Percentiles rank a stretch among this genome's conserved stretches.
phyloP scores from a whole-genome alignment of 2,888 invertebrate genomes.

The Epinotia ramella region DNA sequence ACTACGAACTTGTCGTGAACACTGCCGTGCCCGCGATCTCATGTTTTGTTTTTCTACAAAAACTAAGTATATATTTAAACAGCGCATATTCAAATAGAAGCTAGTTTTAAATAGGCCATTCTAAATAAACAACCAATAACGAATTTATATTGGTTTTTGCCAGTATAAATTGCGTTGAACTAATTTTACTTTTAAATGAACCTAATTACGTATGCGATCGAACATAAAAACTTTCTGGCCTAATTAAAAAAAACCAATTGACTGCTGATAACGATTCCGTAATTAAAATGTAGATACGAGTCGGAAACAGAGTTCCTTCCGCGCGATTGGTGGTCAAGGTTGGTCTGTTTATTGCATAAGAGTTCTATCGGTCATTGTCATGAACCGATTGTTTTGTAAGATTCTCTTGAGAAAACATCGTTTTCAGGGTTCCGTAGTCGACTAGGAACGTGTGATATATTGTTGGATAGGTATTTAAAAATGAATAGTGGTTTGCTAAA shows the following conservation, averaged over 20 bases:
- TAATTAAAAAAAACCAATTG: constrained; percentile 17
- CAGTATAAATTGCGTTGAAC: background rate
- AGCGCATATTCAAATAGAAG: background rate
- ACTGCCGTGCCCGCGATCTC: constrained; percentile 1
- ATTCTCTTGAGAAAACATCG: constrained; percentile 2
- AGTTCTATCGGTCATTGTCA: constrained; percentile 20
- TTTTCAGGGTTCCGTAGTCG: too few relatives aligned
- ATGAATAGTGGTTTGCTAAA: too few relatives aligned
- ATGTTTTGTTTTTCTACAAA: background rate
- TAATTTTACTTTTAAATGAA: constrained; percentile 22
- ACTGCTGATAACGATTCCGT: constrained; percentile 28
- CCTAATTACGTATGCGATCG: constrained; percentile 20
- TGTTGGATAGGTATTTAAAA: too few relatives aligned
- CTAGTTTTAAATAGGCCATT: background rate
- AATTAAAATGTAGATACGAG: constrained; percentile 25
- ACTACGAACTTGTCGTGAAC: background rate
- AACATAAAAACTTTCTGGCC: constrained; percentile 20
- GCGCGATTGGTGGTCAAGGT: constrained; percentile 45
- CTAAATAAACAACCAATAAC: constrained; percentile 14
- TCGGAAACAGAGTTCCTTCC: constrained; percentile 43
- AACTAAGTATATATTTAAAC: background rate
- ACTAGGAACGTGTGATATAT: too few relatives aligned
- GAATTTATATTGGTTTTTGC: background rate
- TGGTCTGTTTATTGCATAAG: constrained; percentile 33
- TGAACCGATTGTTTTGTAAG: background rate